A percentile compares a stretch with the other conserved stretches of the same genome.
Conservation (phyloP, 2,797 vertebrate genomes). For the Phataginus tricuspis region DNA sequence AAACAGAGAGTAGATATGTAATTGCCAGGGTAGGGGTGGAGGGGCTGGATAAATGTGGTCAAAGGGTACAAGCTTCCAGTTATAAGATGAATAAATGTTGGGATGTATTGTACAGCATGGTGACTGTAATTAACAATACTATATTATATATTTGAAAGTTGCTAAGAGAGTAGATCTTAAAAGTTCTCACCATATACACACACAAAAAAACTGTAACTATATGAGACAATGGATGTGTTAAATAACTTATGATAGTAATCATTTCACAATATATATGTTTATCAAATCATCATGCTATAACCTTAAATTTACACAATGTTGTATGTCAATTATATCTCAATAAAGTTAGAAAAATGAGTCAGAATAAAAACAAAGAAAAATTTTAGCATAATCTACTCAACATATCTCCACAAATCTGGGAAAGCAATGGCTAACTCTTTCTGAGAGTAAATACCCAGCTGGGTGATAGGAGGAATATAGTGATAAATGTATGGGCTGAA, state of each 20-base stretch:
- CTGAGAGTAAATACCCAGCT: not conserved
- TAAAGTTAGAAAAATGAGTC: not conserved
- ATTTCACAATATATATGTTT: not conserved
- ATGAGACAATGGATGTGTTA: not conserved
- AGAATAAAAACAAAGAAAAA: not conserved
- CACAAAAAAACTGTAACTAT: not conserved
- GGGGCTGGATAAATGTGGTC: not conserved
- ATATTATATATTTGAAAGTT: not conserved
- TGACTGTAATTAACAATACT: not conserved
- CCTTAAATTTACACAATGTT: not conserved
- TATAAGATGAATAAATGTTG: not conserved
- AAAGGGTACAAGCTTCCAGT: not conserved
- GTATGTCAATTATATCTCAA: not conserved
- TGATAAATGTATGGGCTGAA: conserved; percentile 49
- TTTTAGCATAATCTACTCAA: not conserved
- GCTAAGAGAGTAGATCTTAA: not conserved
- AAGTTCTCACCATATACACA: not conserved
- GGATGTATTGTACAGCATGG: not conserved
- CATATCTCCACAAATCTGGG: not conserved
- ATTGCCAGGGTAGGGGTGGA: not conserved
- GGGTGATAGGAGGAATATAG: not conserved
- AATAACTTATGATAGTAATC: not conserved
- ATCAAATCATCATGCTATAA: not conserved
- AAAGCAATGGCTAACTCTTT: not conserved
- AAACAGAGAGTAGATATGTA: not conserved